Evolutionary conservation across 1,140 invertebrate species (phyloP).

Genomic region (Penaeus chinensis): DNA sequence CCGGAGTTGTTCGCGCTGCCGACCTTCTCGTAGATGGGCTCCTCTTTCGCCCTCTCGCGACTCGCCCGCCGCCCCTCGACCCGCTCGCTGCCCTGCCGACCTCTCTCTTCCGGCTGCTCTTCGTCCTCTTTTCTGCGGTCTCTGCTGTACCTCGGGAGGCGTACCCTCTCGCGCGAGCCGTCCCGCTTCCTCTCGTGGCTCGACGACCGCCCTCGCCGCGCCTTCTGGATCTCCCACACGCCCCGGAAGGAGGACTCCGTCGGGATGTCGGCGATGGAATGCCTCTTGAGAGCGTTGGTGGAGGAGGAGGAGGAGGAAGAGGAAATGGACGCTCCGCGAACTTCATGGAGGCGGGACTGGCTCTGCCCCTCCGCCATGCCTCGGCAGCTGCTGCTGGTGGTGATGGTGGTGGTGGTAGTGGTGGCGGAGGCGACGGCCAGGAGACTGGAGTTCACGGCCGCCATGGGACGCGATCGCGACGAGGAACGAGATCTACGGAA

Average conservation of each 20-base stretch:
- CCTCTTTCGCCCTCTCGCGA: conserved; percentile 30
- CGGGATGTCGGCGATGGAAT: conserved; percentile 58
- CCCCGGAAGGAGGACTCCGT: conserved; percentile 39
- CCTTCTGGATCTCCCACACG: conserved; percentile 56
- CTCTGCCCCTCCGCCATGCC: conserved; percentile 33
- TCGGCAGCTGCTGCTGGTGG: neutral
- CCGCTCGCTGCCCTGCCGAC: neutral
- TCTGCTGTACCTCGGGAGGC: neutral
- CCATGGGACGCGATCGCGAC: conserved; percentile 21
- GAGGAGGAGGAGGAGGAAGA: neutral
- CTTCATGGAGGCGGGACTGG: conserved; percentile 29
- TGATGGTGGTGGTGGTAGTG: conserved; percentile 24
- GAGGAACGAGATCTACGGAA: conserved; percentile 45
- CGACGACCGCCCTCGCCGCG: conserved; percentile 29
- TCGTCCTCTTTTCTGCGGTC: conserved; percentile 18
- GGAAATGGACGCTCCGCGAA: neutral
- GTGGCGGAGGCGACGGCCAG: neutral
- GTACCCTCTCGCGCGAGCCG: neutral
- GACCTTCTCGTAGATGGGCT: conserved; percentile 54
- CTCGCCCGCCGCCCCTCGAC: conserved; percentile 22
- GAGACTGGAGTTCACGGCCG: conserved; percentile 20
- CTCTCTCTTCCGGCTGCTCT: conserved; percentile 1
- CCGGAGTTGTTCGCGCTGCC: conserved; percentile 24
- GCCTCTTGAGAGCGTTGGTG: conserved; percentile 39
- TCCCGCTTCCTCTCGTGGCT: conserved; percentile 44